Conservation (phyloP, 2,797 vertebrate genomes). For the Cyprinodon diabolis region DNA sequence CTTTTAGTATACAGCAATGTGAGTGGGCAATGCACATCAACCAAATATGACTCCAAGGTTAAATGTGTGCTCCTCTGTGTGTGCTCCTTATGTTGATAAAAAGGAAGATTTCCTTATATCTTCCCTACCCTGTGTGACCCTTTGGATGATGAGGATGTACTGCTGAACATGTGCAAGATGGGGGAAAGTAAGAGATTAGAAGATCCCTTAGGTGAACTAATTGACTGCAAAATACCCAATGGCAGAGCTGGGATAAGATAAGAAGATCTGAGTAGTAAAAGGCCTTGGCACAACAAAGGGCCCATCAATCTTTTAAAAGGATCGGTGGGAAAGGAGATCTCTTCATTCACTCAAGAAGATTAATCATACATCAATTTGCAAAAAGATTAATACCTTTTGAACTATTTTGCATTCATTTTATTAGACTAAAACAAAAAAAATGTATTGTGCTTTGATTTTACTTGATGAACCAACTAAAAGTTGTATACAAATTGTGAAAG, state of each 20-base stretch:
- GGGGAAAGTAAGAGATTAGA: slow-evolving; percentile 48
- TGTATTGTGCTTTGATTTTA: background rate
- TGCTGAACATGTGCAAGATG: slow-evolving; percentile 43
- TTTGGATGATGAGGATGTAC: slow-evolving; percentile 46
- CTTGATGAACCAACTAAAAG: background rate
- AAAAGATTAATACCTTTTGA: background rate
- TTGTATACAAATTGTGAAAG: background rate
- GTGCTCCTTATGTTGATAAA: slow-evolving; percentile 38
- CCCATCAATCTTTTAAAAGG: slow-evolving; percentile 24
- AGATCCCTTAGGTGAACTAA: slow-evolving; percentile 43
- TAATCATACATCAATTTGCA: background rate
- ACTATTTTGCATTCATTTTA: background rate
- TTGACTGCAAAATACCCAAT: slow-evolving; percentile 51
- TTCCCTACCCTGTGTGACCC: slow-evolving; percentile 14
- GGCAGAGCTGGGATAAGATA: slow-evolving; percentile 31
- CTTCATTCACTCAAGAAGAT: background rate
- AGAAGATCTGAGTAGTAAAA: slow-evolving; percentile 22
- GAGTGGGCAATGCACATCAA: slow-evolving; percentile 40
- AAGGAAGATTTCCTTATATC: slow-evolving; percentile 30
- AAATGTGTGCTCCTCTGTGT: slow-evolving; percentile 48
- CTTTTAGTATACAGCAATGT: slow-evolving; percentile 36
- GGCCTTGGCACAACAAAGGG: slow-evolving; percentile 25
- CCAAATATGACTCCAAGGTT: slow-evolving; percentile 58
- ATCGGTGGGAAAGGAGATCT: slow-evolving; percentile 24
- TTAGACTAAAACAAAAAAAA: too few species aligned